These are phyloP conservation scores for Lanius ludovicianus DNA, from an alignment of 2,113 vertebrate genomes.

Conservation along the genomic window DNA sequence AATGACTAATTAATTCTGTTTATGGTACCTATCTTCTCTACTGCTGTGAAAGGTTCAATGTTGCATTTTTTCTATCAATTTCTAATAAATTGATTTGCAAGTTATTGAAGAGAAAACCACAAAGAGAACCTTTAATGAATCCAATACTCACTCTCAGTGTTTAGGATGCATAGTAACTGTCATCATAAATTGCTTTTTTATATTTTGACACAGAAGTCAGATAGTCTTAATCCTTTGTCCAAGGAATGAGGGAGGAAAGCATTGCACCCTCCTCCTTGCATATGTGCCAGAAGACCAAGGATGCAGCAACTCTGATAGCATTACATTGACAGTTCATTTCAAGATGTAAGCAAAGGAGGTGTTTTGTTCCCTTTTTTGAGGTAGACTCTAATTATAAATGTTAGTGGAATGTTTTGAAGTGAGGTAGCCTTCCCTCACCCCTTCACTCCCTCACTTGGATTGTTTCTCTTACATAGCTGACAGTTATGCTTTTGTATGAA, in stretches of 20 bases:
- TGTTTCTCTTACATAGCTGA: background rate
- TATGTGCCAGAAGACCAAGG: background rate
- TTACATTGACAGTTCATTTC: background rate
- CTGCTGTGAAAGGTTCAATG: background rate
- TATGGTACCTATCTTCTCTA: background rate
- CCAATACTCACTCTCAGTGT: background rate
- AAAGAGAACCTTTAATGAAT: background rate
- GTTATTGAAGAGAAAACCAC: background rate
- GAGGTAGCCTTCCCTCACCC: background rate
- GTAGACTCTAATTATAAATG: background rate
- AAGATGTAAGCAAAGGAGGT: background rate
- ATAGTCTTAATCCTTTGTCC: background rate
- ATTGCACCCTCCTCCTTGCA: background rate
- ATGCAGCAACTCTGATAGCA: background rate
- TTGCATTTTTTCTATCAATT: background rate
- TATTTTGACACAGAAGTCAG: background rate
- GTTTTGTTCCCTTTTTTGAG: background rate
- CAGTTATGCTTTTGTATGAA: background rate
- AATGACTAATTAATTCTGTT: background rate
- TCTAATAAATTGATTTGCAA: background rate
- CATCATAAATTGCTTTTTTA: background rate
- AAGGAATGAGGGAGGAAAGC: background rate
- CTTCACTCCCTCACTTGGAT: background rate
- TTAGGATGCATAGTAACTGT: background rate
- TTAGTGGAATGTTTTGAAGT: background rate